Evolutionary conservation across 2,113 vertebrate genomes (phyloP), one percentile per base, ranked within the genome.

Genomic region (Ophiodon elongatus): DNA sequence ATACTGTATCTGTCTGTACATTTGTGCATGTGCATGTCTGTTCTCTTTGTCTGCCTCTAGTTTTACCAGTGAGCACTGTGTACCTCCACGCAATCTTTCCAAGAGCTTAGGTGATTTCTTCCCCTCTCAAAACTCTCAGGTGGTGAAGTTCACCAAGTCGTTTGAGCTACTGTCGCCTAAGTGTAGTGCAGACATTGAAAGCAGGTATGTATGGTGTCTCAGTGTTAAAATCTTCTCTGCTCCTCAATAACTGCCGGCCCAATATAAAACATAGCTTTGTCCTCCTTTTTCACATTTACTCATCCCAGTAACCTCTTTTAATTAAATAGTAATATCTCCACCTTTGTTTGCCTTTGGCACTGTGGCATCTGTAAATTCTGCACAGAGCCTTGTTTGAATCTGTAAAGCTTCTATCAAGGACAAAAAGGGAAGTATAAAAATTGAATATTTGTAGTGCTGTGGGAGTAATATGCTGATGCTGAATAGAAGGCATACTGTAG

Each of bases 91-190:
- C 43, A 76, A 7, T 43, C 14, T 5, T 47, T 10, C 21, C 14
- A 57, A 52, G 13, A 72, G 10, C 37, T 85, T 56, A 60, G 69
- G 19, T 76, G 25, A 71, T 80, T 54, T 81, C 37, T 79, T 71
- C 2, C 56, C 15, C 13, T 81, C 76, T 84, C 57, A 63, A 63
- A 85, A 65, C 81, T 77, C 88, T 73, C 95, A 99, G 98, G 98
- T 99, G 91, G 98, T 99, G 94, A 99, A 99, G 93, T 99, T 99
- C 92, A 99, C 98, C 37, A 99, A 98, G 91, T 99, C 98, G 7
- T 99, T 99, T 88, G 98, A 99, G 88, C 85, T 99, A n/a, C 94
- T 99, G 93, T 99, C 98, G 83, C 98, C 98, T 52, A 99, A 99
- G 91, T 99, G 98, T 93, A 99, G 96, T n/a, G 97, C 97, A 23